Evolutionary conservation across 2,113 vertebrate genomes (phyloP), one percentile per base, ranked within the genome.

Genomic region (Oncorhynchus clarkii): DNA sequence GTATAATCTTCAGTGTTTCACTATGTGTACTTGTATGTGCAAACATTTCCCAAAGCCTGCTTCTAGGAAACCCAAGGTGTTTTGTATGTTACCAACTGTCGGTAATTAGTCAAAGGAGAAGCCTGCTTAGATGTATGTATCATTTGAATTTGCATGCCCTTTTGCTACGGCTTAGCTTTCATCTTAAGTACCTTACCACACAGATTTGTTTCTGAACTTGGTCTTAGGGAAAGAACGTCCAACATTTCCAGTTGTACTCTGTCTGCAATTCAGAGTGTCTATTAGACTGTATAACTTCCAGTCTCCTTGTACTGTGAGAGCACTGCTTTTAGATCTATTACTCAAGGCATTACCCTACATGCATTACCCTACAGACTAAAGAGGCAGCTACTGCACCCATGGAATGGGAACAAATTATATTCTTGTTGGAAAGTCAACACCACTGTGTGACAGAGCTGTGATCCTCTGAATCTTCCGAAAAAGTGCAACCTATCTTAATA

Each of bases 321-420:
- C 81, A 79, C 88, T 83, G 86, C 86, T 91, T 85, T 85, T 79
- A 75, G 84, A 76, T 87, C 85, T 81, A 88, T 90, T 90, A 88
- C 84, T 87, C 85, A 79, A 76, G 72, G 76, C 86, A 79, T 82
- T 79, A 85, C 88, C 78, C 80, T 75, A 77, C 81, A 26, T 24
- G 76, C 86, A 79, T 82, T 79, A 85, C 88, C 78, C 80, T 75
- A 77, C 81, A 26, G 82, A 79, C 86, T 85, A 84, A 11, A 86
- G 81, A 90, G 82, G 84, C 82, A 75, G 79, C 80, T 45, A 45
- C 39, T 77, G 85, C 78, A 83, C 67, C 83, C 85, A 85, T 67
- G 75, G 82, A 89, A 77, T 31, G 27, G 76, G 78, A 84, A 88
- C 86, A 90, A 91, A 87, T 89, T 78, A 90, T 88, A 88, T 90